Percentiles rank a stretch among this genome's conserved stretches.
phyloP scores from a whole-genome alignment of 1,140 invertebrate species.

The Zaprionus africanus region DNA sequence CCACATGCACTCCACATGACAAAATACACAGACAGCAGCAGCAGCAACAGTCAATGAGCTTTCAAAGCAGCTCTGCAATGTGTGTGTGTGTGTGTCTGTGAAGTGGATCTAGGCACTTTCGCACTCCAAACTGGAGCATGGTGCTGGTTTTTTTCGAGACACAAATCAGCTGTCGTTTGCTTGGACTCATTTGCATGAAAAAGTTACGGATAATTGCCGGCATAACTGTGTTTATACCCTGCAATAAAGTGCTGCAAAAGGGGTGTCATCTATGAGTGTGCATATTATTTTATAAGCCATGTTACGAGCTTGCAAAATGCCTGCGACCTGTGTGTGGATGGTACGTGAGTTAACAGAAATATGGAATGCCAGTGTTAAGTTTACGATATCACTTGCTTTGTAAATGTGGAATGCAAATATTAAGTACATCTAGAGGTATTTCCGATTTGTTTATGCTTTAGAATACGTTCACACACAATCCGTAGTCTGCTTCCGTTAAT shows the following conservation, averaged over 20 bases:
- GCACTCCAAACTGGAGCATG: constrained; percentile 52
- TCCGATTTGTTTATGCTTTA: constrained; percentile 1
- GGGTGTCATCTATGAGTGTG: background rate
- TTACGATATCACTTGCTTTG: no score
- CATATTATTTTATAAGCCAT: background rate
- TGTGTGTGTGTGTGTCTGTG: constrained; percentile 15
- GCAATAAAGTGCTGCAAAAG: background rate
- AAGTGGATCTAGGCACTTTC: constrained; percentile 33
- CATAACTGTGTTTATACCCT: constrained; percentile 48
- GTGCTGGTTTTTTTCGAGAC: constrained; percentile 24
- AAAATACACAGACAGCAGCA: constrained; percentile 28
- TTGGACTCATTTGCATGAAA: constrained; percentile 54
- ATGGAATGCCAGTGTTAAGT: background rate
- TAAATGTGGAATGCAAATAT: background rate
- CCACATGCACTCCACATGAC: constrained; percentile 58
- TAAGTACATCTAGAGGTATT: constrained; percentile 1
- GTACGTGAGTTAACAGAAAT: background rate
- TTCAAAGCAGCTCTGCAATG: constrained; percentile 23
- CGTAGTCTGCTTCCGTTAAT: constrained; percentile 35
- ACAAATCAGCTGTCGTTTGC: constrained; percentile 28
- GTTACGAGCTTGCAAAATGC: background rate
- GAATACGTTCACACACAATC: constrained; percentile 18
- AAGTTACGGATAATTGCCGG: constrained; percentile 29
- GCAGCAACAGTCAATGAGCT: constrained; percentile 26
- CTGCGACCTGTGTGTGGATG: background rate